A percentile compares a stretch with the other conserved stretches of the same genome.
Conservation (phyloP, 2,888 invertebrate genomes). For the Merodon equestris region DNA sequence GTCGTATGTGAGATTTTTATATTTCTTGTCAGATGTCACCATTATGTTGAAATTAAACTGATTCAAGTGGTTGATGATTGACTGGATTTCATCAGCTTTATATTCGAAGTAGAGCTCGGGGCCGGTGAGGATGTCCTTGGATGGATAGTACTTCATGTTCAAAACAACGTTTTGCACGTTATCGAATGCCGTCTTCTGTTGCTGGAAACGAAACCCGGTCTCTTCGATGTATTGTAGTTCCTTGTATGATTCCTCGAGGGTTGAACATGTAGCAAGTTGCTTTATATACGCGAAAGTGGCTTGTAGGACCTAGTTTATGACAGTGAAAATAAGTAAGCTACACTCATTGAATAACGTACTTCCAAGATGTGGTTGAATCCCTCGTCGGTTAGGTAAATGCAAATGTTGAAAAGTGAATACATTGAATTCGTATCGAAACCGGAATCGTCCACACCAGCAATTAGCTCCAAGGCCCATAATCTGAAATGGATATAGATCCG, state of each 20-base stretch:
- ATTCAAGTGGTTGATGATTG: slow-evolving; percentile 73
- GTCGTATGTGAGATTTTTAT: slow-evolving; percentile 80
- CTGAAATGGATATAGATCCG: slow-evolving; percentile 76
- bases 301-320: slow-evolving; percentile 83
- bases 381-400: slow-evolving; percentile 87
- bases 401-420: slow-evolving; percentile 87
- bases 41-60: slow-evolving; percentile 77
- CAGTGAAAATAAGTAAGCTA: neutral
- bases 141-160: slow-evolving; percentile 89
- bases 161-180: slow-evolving; percentile 88
- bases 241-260: slow-evolving; percentile 73
- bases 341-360: slow-evolving; percentile 74
- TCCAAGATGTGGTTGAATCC: slow-evolving; percentile 86
- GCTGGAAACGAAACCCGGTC: slow-evolving; percentile 85
- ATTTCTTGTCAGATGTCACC: slow-evolving; percentile 76
- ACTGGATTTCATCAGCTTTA: slow-evolving; percentile 81
- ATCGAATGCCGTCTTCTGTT: slow-evolving; percentile 86
- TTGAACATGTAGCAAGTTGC: slow-evolving; percentile 80
- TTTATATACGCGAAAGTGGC: slow-evolving; percentile 89
- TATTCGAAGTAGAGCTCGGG: slow-evolving; percentile 87
- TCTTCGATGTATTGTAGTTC: slow-evolving; percentile 87
- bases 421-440: slow-evolving; percentile 90
- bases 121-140: slow-evolving; percentile 89
- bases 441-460: slow-evolving; percentile 85
- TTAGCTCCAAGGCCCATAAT: slow-evolving; percentile 87